Percentiles rank a stretch among this genome's conserved stretches.
Evolutionary conservation across 30 jellyfish, hydroid and myxozoan genomes (phyloP).

Genomic region (Nemopilema nomurai): DNA sequence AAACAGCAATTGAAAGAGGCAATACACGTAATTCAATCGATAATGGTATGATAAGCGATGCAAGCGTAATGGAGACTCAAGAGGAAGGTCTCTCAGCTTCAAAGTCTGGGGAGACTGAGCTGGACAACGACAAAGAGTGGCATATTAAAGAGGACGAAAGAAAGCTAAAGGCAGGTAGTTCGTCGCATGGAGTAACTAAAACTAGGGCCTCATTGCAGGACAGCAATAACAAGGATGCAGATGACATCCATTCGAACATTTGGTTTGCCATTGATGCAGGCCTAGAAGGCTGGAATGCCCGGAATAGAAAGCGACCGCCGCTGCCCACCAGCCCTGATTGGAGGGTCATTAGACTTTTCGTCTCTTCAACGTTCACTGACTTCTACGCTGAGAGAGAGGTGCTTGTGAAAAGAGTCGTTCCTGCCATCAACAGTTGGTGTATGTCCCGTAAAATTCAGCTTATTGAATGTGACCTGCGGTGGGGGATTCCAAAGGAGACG

Average conservation of each 20-base stretch:
- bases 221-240: neutral
- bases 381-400: conserved; percentile 86
- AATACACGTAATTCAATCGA: too few relatives aligned
- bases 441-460: conserved; percentile 57
- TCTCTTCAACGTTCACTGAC: conserved; percentile 91
- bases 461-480: conserved; percentile 88
- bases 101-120: too few relatives aligned
- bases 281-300: conserved; percentile 12
- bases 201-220: neutral
- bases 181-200: neutral
- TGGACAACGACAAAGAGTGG: too few relatives aligned
- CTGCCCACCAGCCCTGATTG: too few relatives aligned
- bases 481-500: conserved; percentile 96
- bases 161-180: too few relatives aligned
- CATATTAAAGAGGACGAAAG: too few relatives aligned
- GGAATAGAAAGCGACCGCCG: conserved; percentile 22
- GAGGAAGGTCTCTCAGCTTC: too few relatives aligned
- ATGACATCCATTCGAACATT: neutral
- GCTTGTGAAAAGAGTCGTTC: conserved; percentile 76
- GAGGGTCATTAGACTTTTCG: conserved; percentile 75
- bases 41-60: too few relatives aligned
- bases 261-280: conserved; percentile 36
- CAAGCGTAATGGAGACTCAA: too few relatives aligned
- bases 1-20: neutral
- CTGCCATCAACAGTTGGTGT: conserved; percentile 81